These are phyloP conservation scores for Mus spretus DNA, from an alignment of 2,797 vertebrate species.

Conservation along the genomic window DNA sequence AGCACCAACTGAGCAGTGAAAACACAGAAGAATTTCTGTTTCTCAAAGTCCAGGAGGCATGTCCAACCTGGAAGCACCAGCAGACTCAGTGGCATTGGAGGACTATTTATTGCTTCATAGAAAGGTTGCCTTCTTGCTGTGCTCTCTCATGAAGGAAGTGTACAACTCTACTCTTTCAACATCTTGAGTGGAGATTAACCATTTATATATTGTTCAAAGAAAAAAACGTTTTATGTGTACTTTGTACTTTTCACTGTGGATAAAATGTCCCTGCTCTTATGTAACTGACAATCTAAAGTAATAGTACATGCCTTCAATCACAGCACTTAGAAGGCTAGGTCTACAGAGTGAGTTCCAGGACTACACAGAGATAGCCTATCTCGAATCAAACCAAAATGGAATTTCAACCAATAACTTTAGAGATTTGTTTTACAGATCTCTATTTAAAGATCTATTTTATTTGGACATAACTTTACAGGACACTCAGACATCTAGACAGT, in stretches of 20 bases:
- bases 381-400: not conserved
- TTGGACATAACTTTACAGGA: not conserved
- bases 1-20: not conserved
- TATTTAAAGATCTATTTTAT: not conserved
- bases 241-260: not conserved
- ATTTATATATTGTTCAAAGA: constrained; percentile 33
- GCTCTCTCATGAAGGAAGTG: not conserved
- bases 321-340: not conserved
- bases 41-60: not conserved
- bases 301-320: not conserved
- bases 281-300: constrained; percentile 21
- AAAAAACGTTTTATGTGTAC: not conserved
- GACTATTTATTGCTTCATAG: not conserved
- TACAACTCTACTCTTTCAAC: not conserved
- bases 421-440: not conserved
- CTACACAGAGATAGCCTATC: not conserved
- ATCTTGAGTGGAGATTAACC: not conserved
- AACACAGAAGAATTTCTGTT: not conserved
- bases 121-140: not conserved
- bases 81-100: not conserved
- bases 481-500: not conserved
- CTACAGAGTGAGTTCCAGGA: not conserved
- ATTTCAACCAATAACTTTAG: too few species aligned
- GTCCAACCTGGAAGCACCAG: not conserved
- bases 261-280: constrained; percentile 21